Percentiles rank a stretch among this genome's conserved stretches.
Conservation (phyloP, 2,797 vertebrate species). For the Chloroceryle amazona region DNA sequence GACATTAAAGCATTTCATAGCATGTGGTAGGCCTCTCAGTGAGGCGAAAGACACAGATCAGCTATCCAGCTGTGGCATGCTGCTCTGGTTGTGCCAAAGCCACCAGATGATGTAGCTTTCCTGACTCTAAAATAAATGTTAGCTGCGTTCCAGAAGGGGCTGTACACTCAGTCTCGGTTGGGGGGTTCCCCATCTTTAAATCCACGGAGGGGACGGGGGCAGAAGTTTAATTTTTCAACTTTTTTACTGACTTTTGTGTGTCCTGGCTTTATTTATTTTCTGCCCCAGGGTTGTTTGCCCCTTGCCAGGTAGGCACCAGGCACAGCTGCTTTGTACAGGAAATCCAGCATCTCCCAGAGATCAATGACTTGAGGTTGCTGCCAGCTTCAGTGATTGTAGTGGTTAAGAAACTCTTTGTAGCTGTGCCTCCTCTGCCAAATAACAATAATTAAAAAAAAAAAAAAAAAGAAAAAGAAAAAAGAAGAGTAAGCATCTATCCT, state of each 20-base stretch:
- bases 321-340: fast-evolving
- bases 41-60: slow-evolving; percentile 48
- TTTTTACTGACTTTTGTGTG: neutral
- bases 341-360: neutral
- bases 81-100: slow-evolving; percentile 52
- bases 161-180: neutral
- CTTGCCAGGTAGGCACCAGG: neutral
- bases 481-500: neutral
- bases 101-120: slow-evolving; percentile 46
- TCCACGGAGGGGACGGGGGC: neutral
- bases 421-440: neutral
- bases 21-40: slow-evolving; percentile 53
- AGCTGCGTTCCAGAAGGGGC: neutral
- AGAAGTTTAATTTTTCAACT: neutral
- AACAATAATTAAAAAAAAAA: neutral
- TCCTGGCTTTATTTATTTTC: neutral
- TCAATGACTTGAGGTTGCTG: neutral
- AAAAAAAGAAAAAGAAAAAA: no score
- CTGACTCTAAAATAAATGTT: neutral
- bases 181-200: neutral
- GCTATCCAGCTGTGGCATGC: slow-evolving; percentile 55
- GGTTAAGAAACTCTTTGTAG: neutral
- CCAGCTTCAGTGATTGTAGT: neutral
- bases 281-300: neutral
- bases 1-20: slow-evolving; percentile 67